Base-by-base conservation (phyloP, 1,140 invertebrate species). In the Drosophila auraria region DNA sequence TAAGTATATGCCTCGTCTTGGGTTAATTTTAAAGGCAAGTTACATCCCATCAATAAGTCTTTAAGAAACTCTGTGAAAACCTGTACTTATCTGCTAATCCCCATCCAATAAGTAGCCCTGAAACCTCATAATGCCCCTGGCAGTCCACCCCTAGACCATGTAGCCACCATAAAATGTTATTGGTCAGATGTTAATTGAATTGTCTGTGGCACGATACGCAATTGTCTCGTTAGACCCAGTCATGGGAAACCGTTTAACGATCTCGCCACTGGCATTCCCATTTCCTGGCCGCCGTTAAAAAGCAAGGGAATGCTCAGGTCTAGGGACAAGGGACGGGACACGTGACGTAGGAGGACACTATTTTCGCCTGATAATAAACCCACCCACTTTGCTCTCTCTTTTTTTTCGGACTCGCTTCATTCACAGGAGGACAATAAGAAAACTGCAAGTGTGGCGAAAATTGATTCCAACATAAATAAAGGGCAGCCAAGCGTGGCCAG, bases 391-490 rank as follows among this genome's bases (percentile, higher is more conserved):
- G 49, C 60, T 54, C 40, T 78, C 51, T 25, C 33, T 30, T 44
- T 79, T 20, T 59, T 36, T 54, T 17, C 30, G 11, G 53, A 8
- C 33, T 54, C 20, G 44, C 30, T 42, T 38, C 56, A 40, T 77
- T 70, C 62, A 36, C 45, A 69, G 77, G 50, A 71, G 60, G 54
- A 72, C 66, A 78, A 78, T 71, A 78, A 68, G 72, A 77, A 78
- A 78, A 78, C 73, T 80, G 65, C 53, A 70, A 80, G 68, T 83
- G 71, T 83, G 68, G 81, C 71, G 61, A 83, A 82, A 82, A 82
- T 62, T 68, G 83, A 64, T 82, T 73, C 53, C 63, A 65, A 58
- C 65, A 60, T 78, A 70, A 81, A 81, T 74, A 79, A 77, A 80
- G 63, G 64, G 75, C 56, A 69, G 64, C 59, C 56, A 71, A 66